Percentiles rank a stretch among this genome's conserved stretches.
phyloP scores from a whole-genome alignment of 2,113 vertebrate species.

The Polypterus bichir region DNA sequence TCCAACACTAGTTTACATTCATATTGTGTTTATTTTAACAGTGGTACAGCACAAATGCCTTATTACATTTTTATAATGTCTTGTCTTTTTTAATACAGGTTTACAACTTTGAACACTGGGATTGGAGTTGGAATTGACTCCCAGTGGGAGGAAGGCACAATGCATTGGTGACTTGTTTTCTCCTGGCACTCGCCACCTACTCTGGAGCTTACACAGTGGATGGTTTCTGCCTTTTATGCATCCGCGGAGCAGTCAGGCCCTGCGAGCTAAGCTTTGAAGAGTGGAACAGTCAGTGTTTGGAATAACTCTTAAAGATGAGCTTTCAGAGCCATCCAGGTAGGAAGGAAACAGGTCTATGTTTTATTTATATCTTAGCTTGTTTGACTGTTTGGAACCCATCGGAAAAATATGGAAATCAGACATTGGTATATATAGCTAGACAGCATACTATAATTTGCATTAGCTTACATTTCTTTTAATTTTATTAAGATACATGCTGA shows the following conservation, averaged over 20 bases:
- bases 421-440: too few species aligned
- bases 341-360: too few species aligned
- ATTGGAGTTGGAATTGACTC: background rate
- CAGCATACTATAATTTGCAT: too few species aligned
- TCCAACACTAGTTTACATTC: too few species aligned
- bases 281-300: background rate
- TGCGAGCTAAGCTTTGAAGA: conserved; percentile 18
- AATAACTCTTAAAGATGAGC: conserved; percentile 32
- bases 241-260: conserved; percentile 33
- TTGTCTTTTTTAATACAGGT: background rate
- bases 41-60: too few species aligned
- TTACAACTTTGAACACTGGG: background rate
- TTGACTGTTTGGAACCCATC: too few species aligned
- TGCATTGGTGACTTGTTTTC: background rate
- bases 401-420: too few species aligned
- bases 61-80: too few species aligned
- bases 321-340: conserved; percentile 45
- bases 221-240: conserved; percentile 23
- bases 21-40: too few species aligned
- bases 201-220: conserved; percentile 21
- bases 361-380: too few species aligned
- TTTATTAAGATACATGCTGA: too few species aligned
- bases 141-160: background rate
- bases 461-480: too few species aligned
- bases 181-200: conserved; percentile 9